Percentiles rank a stretch among this genome's conserved stretches.
phyloP scores from a whole-genome alignment of 2,888 invertebrate genomes.

The Tenthredo amoena region DNA sequence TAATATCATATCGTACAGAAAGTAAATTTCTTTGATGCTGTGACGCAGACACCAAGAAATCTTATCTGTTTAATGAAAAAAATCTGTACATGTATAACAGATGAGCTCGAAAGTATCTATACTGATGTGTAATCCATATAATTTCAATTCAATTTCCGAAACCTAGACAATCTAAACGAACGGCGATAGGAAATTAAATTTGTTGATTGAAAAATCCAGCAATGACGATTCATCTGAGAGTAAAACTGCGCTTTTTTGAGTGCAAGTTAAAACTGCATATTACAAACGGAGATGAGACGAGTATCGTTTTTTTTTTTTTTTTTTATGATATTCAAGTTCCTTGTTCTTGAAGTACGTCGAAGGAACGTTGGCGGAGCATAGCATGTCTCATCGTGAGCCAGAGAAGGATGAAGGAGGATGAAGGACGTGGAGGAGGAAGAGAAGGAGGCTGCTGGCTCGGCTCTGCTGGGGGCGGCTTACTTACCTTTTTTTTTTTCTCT shows the following conservation, averaged over 20 bases:
- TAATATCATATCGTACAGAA: not conserved
- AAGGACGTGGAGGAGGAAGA: slow-evolving; percentile 61
- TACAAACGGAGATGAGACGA: not conserved
- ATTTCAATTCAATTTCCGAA: not conserved
- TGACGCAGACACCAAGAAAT: not conserved
- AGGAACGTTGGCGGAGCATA: slow-evolving; percentile 71
- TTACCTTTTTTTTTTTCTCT: slow-evolving; percentile 67
- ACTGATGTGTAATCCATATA: not conserved
- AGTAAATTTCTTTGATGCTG: not conserved
- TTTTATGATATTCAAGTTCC: not conserved
- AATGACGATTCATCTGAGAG: not conserved
- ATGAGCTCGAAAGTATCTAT: not conserved
- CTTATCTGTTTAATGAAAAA: slow-evolving; percentile 21
- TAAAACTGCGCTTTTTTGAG: not conserved
- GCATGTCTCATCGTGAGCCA: slow-evolving; percentile 65
- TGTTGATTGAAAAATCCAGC: not conserved
- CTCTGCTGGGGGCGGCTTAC: slow-evolving; percentile 77
- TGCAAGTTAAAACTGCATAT: not conserved
- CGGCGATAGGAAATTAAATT: not conserved
- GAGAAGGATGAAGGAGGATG: slow-evolving; percentile 49
- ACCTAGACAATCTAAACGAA: not conserved
- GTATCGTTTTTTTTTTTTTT: not conserved
- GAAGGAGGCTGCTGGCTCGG: slow-evolving; percentile 73
- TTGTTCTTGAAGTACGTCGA: slow-evolving; percentile 2
- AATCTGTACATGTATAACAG: not conserved